Base-by-base conservation (phyloP, 2,113 vertebrate species). In the Psettodes erumei region DNA sequence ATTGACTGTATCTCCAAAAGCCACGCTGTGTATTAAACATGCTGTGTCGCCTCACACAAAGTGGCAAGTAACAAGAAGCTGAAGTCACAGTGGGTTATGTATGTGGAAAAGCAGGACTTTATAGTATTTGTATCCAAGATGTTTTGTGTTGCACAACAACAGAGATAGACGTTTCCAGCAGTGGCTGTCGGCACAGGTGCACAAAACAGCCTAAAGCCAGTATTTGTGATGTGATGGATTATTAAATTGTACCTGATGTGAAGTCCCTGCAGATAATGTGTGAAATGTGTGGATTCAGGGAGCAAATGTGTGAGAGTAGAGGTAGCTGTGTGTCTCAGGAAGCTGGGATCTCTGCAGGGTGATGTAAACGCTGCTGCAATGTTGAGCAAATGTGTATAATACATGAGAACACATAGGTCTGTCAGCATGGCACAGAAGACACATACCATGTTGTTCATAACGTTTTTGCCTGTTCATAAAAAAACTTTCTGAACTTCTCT, bases 301-400 rank as follows among this genome's bases (percentile, higher is more conserved):
- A 21, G 23, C 30, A 65, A 3, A 33, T 27, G 66, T 51, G 55
- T 21, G 32, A 63, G 25, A 50, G 25, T 37, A 21, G 33, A 65
- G 7, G 42, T 56, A 16, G 38, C 32, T 69, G 59, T 45, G 45
- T 30, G 28, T 47, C 21, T 53, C 30, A 38, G n/a, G 53, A 21
- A 27, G 38, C 38, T 5, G 8, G 25, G 47, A 45, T 51, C 3
- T 59, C 45, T 33, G 28, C 12, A 12, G 23, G 27, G 18, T 67
- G 69, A 64, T 15, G 6, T 62, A 67, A 56, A 62, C 4, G 19
- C 45, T 55, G 51, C 37, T 60, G 77, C 37, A 65, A n/a, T 48
- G 32, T 30, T 55, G 37, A 48, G 64, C 56, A 56, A 56, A 40
- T 61, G 23, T 5, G 0, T 6, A 16, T 23, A 12, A 43, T 40